Evolutionary conservation across 2,797 vertebrate species (phyloP).

Genomic region (Notolepis coatsorum): DNA sequence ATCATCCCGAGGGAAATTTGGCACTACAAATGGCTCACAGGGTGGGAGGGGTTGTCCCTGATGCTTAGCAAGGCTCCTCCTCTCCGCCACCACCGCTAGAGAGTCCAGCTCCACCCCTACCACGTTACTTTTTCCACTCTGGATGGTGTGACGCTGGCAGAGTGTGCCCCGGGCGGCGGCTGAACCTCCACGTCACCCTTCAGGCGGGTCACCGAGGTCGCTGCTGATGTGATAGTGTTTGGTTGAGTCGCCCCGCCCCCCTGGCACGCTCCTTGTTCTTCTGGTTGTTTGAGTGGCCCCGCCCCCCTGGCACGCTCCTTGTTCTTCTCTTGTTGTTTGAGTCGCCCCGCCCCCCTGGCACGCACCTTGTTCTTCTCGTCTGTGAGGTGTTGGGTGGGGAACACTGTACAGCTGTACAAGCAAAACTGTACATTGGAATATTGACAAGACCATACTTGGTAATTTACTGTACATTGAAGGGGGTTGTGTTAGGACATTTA

Average conservation of each 20-base stretch:
- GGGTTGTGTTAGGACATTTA: too few relatives aligned
- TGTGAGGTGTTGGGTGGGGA: too few relatives aligned
- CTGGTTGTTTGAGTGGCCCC: conserved; percentile 23
- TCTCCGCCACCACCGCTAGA: too few relatives aligned
- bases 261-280: conserved; percentile 13
- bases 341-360: conserved; percentile 4
- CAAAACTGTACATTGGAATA: too few relatives aligned
- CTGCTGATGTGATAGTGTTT: conserved; percentile 41
- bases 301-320: conserved; percentile 2
- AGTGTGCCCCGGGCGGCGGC: conserved; percentile 29
- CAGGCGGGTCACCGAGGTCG: conserved; percentile 25
- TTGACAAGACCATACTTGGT: too few relatives aligned
- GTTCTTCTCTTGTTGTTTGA: conserved; percentile 33
- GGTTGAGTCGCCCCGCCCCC: conserved; percentile 38
- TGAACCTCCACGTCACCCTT: conserved; percentile 60
- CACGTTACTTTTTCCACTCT: conserved; percentile 53
- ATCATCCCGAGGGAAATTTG: too few relatives aligned
- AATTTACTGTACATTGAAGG: too few relatives aligned
- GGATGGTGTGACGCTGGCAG: conserved; percentile 45
- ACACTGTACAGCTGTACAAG: too few relatives aligned
- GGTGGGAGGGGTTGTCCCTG: too few relatives aligned
- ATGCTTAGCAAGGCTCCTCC: too few relatives aligned
- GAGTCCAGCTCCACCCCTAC: too few relatives aligned
- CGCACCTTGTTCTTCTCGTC: conserved; percentile 7
- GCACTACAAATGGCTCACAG: too few relatives aligned